A percentile compares a stretch with the other conserved stretches of the same genome.
phyloP scores from a whole-genome alignment of 2,888 invertebrate genomes.

The Andrena fulva region DNA sequence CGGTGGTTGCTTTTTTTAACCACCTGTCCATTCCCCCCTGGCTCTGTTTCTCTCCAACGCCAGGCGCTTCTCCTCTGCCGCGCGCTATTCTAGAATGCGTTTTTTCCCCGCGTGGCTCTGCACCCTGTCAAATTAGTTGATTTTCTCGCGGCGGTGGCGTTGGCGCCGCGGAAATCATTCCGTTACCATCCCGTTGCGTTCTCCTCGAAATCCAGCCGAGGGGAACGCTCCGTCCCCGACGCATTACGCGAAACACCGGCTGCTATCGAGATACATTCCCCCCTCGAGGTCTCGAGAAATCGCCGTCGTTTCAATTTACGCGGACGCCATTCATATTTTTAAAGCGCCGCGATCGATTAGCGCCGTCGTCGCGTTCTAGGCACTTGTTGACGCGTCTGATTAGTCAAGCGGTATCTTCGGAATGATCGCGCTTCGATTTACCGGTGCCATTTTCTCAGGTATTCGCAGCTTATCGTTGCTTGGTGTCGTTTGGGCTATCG shows the following conservation, averaged over 20 bases:
- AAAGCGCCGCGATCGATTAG: neutral
- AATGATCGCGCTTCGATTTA: neutral
- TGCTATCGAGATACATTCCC: slow-evolving; percentile 20
- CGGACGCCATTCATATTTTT: neutral
- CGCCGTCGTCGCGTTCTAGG: neutral
- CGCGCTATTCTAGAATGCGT: slow-evolving; percentile 7
- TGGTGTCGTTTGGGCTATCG: no score
- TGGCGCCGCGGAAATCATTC: slow-evolving; percentile 60
- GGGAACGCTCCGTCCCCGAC: neutral
- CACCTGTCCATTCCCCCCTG: slow-evolving; percentile 29
- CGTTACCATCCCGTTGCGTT: slow-evolving; percentile 61
- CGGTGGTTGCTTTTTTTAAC: slow-evolving; percentile 44
- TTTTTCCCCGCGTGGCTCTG: slow-evolving; percentile 17
- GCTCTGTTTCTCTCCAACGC: neutral
- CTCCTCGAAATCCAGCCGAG: slow-evolving; percentile 12
- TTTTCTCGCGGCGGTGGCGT: slow-evolving; percentile 56
- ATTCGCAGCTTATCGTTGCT: neutral
- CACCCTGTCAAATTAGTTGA: slow-evolving; percentile 62
- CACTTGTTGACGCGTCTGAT: neutral
- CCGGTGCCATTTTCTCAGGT: neutral
- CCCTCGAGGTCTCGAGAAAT: neutral
- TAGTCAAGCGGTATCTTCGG: neutral
- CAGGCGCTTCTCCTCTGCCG: slow-evolving; percentile 21
- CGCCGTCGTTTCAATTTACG: slow-evolving; percentile 13
- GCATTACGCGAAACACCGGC: slow-evolving; percentile 38